Evolutionary conservation across 2,888 invertebrate genomes (phyloP).

Genomic region (Kuschelorhynchus macadamiae): DNA sequence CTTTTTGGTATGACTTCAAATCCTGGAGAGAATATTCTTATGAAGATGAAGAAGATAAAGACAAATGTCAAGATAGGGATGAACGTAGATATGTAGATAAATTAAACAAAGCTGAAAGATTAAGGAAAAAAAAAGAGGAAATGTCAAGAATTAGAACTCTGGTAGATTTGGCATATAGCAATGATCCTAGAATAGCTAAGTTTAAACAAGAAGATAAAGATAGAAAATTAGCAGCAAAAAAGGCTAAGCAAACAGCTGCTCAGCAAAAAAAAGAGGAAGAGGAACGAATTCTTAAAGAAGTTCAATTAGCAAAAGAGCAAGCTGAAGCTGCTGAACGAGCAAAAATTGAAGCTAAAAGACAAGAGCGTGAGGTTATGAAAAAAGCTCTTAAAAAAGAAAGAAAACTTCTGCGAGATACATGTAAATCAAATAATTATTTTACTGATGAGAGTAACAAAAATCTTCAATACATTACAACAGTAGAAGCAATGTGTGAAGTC

Average conservation of each 20-base stretch:
- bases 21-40: slow-evolving; percentile 99
- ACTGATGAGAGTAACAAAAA: slow-evolving; percentile 79
- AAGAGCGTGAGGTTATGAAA: slow-evolving; percentile 88
- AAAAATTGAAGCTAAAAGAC: slow-evolving; percentile 84
- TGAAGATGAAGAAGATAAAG: slow-evolving; percentile 98
- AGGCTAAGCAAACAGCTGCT: slow-evolving; percentile 87
- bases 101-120: slow-evolving; percentile 93
- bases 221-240: slow-evolving; percentile 88
- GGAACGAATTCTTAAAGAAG: slow-evolving; percentile 81
- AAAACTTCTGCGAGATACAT: slow-evolving; percentile 83
- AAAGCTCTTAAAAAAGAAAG: slow-evolving; percentile 90
- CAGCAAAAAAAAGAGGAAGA: slow-evolving; percentile 89
- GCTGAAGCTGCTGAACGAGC: slow-evolving; percentile 87
- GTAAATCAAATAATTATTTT: slow-evolving; percentile 88
- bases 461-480: slow-evolving; percentile 88
- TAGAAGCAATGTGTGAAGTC: slow-evolving; percentile 91
- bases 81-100: slow-evolving; percentile 99
- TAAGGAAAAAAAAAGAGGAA: slow-evolving; percentile 97
- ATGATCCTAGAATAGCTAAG: slow-evolving; percentile 92
- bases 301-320: slow-evolving; percentile 81
- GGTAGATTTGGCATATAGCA: slow-evolving; percentile 94
- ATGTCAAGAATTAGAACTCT: slow-evolving; percentile 90
- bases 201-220: slow-evolving; percentile 96
- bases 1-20: slow-evolving; percentile 98
- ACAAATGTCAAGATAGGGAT: slow-evolving; percentile 96